These are phyloP conservation scores for Thunnus maccoyii DNA, from an alignment of 2,113 vertebrate species.

Conservation along the genomic window DNA sequence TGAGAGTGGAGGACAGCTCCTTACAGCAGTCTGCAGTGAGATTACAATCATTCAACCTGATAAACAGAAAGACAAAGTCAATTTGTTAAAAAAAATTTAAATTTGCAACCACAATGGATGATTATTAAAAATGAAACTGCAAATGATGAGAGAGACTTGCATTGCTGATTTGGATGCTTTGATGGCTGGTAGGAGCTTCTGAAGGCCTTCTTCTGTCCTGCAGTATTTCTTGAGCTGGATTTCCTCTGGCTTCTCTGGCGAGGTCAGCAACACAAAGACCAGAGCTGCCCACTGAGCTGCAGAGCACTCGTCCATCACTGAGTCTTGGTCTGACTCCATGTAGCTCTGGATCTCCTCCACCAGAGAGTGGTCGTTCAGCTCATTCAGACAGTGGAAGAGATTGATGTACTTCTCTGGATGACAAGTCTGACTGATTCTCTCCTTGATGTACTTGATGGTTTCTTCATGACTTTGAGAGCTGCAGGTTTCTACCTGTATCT, in stretches of 20 bases:
- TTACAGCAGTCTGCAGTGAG: too few relatives aligned
- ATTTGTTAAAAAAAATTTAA: too few relatives aligned
- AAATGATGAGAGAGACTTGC: background rate
- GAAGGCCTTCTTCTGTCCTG: background rate
- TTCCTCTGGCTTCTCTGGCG: background rate
- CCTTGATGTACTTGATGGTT: conserved; percentile 21
- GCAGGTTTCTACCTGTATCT: background rate
- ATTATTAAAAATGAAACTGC: too few relatives aligned
- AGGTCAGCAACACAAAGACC: conserved; percentile 42
- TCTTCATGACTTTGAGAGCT: background rate
- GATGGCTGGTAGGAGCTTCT: conserved; percentile 30
- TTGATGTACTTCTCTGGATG: conserved; percentile 18
- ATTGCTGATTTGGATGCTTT: conserved; percentile 23
- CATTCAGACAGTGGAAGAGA: conserved; percentile 46
- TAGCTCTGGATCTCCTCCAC: conserved; percentile 16
- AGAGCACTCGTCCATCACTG: background rate
- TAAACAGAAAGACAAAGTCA: too few relatives aligned
- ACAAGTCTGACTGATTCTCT: background rate
- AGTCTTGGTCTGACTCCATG: background rate
- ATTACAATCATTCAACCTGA: conserved; percentile 20
- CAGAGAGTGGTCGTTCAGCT: conserved; percentile 12
- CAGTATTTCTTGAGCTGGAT: conserved; percentile 34
- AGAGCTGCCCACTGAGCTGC: conserved; percentile 29
- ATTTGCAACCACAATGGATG: too few relatives aligned
- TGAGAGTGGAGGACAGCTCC: too few relatives aligned